These are phyloP conservation scores for Tetragonula clypearis DNA, from an alignment of 1,140 invertebrate species.

Conservation along the genomic window DNA sequence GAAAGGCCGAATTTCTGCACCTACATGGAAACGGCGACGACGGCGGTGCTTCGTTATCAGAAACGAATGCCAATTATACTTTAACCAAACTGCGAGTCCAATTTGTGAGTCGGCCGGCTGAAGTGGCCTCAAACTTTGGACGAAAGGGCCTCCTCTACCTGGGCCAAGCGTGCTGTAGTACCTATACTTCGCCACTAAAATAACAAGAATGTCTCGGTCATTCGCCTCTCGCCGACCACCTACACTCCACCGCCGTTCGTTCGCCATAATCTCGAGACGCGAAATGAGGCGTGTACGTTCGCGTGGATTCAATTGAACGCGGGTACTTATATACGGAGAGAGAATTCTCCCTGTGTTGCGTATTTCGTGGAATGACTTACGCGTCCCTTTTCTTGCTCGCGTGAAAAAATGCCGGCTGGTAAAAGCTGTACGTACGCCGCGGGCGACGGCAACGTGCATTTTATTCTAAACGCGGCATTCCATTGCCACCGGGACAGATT, in stretches of 20 bases:
- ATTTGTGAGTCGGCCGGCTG: slow-evolving; percentile 75
- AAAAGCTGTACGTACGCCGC: too few species aligned
- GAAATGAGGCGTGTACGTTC: slow-evolving; percentile 44
- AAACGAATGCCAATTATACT: slow-evolving; percentile 80
- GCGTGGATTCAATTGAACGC: slow-evolving; percentile 21
- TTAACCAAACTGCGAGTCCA: slow-evolving; percentile 76
- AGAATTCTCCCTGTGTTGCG: neutral
- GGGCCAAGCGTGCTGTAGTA: slow-evolving; percentile 75
- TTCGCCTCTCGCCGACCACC: slow-evolving; percentile 37
- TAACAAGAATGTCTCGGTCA: slow-evolving; percentile 75
- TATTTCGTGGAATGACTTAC: neutral
- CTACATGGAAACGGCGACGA: neutral
- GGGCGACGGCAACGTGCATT: neutral
- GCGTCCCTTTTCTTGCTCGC: neutral
- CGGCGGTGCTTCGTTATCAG: slow-evolving; percentile 72
- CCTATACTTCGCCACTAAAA: slow-evolving; percentile 74
- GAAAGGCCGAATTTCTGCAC: neutral
- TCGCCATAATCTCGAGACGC: slow-evolving; percentile 17
- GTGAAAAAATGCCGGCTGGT: too few species aligned
- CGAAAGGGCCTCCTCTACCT: slow-evolving; percentile 72
- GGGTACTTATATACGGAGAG: neutral
- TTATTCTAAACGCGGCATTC: slow-evolving; percentile 1
- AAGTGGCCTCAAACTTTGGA: slow-evolving; percentile 77
- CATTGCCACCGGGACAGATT: neutral
- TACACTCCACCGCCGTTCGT: slow-evolving; percentile 44